These are phyloP conservation scores for Erythrocercus mccallii DNA, from an alignment of 2,113 vertebrate species.

Conservation along the genomic window DNA sequence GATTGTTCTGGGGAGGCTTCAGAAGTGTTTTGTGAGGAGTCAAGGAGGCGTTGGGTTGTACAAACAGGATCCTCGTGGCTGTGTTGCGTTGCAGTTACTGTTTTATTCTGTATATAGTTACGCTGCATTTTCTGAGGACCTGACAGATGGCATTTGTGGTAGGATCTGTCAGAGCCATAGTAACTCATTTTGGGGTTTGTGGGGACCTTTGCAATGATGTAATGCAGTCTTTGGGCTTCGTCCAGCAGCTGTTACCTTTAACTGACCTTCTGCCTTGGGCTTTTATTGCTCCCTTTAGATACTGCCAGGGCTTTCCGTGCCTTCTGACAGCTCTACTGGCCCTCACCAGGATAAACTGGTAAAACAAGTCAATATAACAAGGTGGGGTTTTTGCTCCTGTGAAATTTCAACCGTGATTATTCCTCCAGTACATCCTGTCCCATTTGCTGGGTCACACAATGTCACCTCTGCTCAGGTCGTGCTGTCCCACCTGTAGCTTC, in stretches of 20 bases:
- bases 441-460: background rate
- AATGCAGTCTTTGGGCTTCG: background rate
- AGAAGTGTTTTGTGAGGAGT: background rate
- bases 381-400: background rate
- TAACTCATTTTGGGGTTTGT: background rate
- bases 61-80: background rate
- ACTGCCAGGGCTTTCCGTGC: background rate
- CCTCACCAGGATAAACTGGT: background rate
- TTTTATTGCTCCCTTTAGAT: background rate
- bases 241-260: background rate
- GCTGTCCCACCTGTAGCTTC: background rate
- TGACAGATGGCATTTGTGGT: constrained; percentile 36
- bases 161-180: background rate
- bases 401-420: background rate
- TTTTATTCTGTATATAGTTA: background rate
- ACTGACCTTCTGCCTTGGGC: background rate
- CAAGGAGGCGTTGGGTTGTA: background rate
- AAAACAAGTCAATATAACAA: background rate
- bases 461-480: background rate
- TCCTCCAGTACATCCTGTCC: background rate
- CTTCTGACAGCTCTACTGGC: background rate
- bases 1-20: background rate
- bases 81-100: background rate
- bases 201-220: background rate
- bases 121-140: background rate